phyloP scores from a whole-genome alignment of 2,888 invertebrate genomes.

The Chrysomela aeneicollis region DNA sequence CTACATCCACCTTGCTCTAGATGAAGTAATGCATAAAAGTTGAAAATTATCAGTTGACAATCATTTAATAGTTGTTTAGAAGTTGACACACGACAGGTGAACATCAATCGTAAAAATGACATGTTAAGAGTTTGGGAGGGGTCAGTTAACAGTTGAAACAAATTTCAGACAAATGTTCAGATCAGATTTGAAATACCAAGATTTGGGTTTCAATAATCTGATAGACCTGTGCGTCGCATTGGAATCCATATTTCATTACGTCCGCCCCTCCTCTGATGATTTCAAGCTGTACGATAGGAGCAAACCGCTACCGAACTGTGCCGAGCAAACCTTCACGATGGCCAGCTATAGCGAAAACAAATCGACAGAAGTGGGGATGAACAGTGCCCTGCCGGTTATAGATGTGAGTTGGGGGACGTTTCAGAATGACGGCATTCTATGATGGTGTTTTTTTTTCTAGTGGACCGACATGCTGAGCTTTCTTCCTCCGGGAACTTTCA shows the following conservation, averaged over 20 bases:
- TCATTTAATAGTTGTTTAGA: no score
- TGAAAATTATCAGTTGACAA: no score
- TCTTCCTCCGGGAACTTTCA: conserved; percentile 47
- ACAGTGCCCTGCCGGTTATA: conserved; percentile 31
- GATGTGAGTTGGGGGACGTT: conserved; percentile 31
- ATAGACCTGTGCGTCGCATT: conserved; percentile 54
- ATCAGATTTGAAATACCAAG: conserved; percentile 48
- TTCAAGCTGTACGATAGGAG: conserved; percentile 54
- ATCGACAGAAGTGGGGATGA: conserved; percentile 8
- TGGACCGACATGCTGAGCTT: conserved; percentile 37
- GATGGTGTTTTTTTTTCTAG: conserved; percentile 31
- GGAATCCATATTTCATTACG: conserved; percentile 52
- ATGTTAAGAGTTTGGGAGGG: no score
- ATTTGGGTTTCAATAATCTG: conserved; percentile 52
- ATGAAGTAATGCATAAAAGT: no score
- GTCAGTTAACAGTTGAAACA: conserved; percentile 14
- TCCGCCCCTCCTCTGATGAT: conserved; percentile 51
- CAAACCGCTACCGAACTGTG: conserved; percentile 45
- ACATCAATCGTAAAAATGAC: no score
- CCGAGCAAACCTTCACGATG: conserved; percentile 37
- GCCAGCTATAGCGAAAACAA: conserved; percentile 36
- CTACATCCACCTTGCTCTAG: no score
- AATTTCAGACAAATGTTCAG: conserved; percentile 48
- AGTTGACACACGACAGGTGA: no score
- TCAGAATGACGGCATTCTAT: not conserved